Conservation (phyloP, 2,113 vertebrate species). For the Fregetta grallaria region DNA sequence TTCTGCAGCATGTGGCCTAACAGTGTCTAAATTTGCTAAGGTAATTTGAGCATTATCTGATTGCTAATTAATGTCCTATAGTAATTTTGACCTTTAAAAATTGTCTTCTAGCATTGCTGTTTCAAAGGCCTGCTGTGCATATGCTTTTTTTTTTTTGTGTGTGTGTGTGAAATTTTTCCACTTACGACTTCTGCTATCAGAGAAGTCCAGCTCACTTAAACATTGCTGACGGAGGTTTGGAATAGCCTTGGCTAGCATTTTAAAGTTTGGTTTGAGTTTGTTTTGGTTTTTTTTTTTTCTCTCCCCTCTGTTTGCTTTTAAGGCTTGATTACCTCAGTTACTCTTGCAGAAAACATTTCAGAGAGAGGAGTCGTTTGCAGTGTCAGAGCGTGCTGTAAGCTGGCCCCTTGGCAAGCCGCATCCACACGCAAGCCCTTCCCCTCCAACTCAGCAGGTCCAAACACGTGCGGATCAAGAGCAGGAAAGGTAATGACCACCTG, state of each 20-base stretch:
- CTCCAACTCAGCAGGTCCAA: not conserved
- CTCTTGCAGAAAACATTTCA: not conserved
- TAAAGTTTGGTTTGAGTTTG: not conserved
- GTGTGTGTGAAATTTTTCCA: not conserved
- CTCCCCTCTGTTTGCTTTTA: not conserved
- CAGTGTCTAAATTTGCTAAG: not conserved
- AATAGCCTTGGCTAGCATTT: not conserved
- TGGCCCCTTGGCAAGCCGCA: not conserved
- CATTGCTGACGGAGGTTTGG: not conserved
- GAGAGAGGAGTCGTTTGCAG: not conserved
- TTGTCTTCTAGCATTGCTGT: not conserved
- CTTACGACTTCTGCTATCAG: not conserved
- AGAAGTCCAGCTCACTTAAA: not conserved
- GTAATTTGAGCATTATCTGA: constrained; percentile 9
- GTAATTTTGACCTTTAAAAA: constrained; percentile 58
- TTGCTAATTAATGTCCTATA: constrained; percentile 51
- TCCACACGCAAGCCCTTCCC: not conserved
- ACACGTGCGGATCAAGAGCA: fast-evolving
- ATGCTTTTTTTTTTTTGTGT: not conserved
- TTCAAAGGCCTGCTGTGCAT: not conserved
- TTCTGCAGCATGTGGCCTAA: not conserved
- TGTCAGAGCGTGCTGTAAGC: fast-evolving
- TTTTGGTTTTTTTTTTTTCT: not conserved
- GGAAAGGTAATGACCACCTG: not conserved
- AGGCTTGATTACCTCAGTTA: not conserved